Base-by-base conservation (phyloP, 2,888 invertebrate genomes). In the Heliothis peltigera region DNA sequence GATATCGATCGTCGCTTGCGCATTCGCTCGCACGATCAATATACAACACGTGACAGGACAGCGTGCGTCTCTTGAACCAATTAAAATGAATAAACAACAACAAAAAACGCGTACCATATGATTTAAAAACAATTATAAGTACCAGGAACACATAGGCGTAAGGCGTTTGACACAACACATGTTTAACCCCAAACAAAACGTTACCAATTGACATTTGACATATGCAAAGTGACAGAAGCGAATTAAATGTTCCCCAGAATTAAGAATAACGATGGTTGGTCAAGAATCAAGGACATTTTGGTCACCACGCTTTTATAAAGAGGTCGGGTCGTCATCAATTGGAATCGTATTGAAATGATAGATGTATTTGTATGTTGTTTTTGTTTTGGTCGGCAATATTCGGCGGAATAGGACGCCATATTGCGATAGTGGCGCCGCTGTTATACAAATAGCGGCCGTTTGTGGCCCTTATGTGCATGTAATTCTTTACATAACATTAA, bases 241-340 rank as follows among this genome's bases (percentile, higher is more conserved):
- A 89, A 89, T 89, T 89, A 88, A 78, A 78, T 74, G 70, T 63
- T 63, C 47, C 52, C 59, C 64, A 61, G 75, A 85, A 88, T 89
- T 88, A 86, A 85, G 79, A 88, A 76, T 81, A 79, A 89, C 83
- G 77, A 61, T 47, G 59, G 57, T 52, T 71, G 87, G 83, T 83
- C 87, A 81, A 63, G 75, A 75, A 84, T 87, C 88, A 88, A 88
- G 88, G 88, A 82, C 87, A 63, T 44, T 39, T 57, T 57, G 22
- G 35, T 65, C 32, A 19, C 57, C 75, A 76, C 54, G 58, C 28
- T 68, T 56, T 55, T 75, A 75, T 78, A 79, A 62, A 49, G 55
- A 62, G 74, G 79, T 79, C 70, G 53, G 56, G 75, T 43, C 65
- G 70, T 59, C 61, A 53, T 53, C 70, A 80, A 82, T 81, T 82